Percentiles rank a stretch among this genome's conserved stretches.
phyloP scores from a whole-genome alignment of 2,888 invertebrate genomes.

The Melanargia galathea region DNA sequence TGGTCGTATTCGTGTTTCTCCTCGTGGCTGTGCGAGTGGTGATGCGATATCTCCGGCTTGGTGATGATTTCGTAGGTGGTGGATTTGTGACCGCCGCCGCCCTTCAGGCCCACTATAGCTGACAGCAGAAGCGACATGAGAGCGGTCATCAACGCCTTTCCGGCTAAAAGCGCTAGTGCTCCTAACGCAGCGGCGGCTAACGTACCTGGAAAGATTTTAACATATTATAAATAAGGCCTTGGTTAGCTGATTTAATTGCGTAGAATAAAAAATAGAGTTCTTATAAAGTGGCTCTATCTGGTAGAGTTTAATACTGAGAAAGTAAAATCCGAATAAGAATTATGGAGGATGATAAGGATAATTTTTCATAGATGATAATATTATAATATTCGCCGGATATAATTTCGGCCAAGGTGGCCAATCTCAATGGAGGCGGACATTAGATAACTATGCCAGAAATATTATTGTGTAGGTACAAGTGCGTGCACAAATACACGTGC shows the following conservation, averaged over 20 bases:
- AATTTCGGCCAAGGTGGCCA: too few relatives aligned
- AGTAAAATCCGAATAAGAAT: too few relatives aligned
- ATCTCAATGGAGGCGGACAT: too few relatives aligned
- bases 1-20: slow-evolving; percentile 82
- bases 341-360: too few relatives aligned
- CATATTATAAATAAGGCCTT: neutral
- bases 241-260: neutral
- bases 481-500: too few relatives aligned
- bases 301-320: too few relatives aligned
- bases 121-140: slow-evolving; percentile 90
- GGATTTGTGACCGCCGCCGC: slow-evolving; percentile 85
- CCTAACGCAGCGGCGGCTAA: slow-evolving; percentile 88
- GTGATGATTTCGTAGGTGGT: slow-evolving; percentile 93
- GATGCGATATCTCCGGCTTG: slow-evolving; percentile 89
- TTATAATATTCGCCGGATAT: too few relatives aligned
- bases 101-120: slow-evolving; percentile 89
- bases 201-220: slow-evolving; percentile 76
- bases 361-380: too few relatives aligned
- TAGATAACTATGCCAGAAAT: too few relatives aligned
- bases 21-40: slow-evolving; percentile 87
- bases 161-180: slow-evolving; percentile 88
- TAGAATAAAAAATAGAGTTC: neutral
- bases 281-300: too few relatives aligned
- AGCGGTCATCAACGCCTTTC: slow-evolving; percentile 92
- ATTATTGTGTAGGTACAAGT: too few relatives aligned